Evolutionary conservation across 1,140 invertebrate species (phyloP).

Genomic region (Drosophila parabipectinata): DNA sequence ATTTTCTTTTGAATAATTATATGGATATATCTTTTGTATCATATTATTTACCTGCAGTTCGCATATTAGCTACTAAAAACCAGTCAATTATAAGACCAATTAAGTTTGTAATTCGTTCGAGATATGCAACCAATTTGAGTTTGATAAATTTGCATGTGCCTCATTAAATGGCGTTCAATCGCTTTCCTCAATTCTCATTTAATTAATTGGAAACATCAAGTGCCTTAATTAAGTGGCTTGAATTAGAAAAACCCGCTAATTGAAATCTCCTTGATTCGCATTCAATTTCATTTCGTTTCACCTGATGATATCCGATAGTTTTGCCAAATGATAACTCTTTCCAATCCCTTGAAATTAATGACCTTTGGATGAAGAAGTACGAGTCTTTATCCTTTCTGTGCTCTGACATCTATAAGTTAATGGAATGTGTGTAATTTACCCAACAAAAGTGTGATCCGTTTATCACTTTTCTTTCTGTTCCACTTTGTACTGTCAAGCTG

Average conservation of each 20-base stretch:
- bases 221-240: slow-evolving; percentile 65
- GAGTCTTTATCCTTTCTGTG: neutral
- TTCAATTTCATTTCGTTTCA: slow-evolving; percentile 17
- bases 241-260: slow-evolving; percentile 56
- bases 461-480: slow-evolving; percentile 29
- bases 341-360: neutral
- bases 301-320: neutral
- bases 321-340: too few species aligned
- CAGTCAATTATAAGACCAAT: slow-evolving; percentile 4
- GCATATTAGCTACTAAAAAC: neutral
- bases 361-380: neutral
- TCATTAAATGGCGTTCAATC: slow-evolving; percentile 17
- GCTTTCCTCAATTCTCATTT: slow-evolving; percentile 41
- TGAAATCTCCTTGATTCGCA: slow-evolving; percentile 53
- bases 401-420: neutral
- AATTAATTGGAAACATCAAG: slow-evolving; percentile 72
- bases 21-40: neutral
- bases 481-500: slow-evolving; percentile 33
- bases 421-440: slow-evolving; percentile 22
- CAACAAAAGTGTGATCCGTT: slow-evolving; percentile 17
- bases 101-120: neutral
- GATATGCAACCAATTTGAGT: slow-evolving; percentile 34
- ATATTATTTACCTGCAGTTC: neutral
- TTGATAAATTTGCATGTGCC: slow-evolving; percentile 19
- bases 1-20: slow-evolving; percentile 2